Percentiles rank a stretch among this genome's conserved stretches.
These are phyloP conservation scores for Heteromurus nitidus DNA, from an alignment of 2,888 invertebrate genomes.

Conservation along the genomic window DNA sequence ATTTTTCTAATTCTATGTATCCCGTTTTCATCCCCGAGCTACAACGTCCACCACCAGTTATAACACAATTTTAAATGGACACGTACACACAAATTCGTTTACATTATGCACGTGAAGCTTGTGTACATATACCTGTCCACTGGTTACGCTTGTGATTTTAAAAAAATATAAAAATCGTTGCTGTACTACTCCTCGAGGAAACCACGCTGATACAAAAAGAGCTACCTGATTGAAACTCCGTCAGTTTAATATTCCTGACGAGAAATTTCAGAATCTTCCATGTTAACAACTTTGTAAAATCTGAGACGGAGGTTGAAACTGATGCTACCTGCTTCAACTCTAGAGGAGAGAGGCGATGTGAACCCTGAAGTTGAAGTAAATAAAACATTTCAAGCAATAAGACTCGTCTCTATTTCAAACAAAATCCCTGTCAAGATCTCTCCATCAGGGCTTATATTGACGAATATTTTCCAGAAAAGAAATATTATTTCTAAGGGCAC, in stretches of 20 bases:
- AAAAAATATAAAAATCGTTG: neutral
- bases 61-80: no score
- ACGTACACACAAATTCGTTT: conserved; percentile 23
- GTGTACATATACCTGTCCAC: conserved; percentile 2
- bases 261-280: neutral
- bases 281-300: conserved; percentile 44
- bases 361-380: no score
- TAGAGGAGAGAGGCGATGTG: no score
- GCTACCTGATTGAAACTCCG: conserved; percentile 27
- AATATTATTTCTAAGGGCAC: conserved; percentile 68
- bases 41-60: conserved; percentile 11
- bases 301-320: conserved; percentile 6
- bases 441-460: no score
- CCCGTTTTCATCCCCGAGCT: conserved; percentile 31
- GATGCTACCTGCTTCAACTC: no score
- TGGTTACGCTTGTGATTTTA: conserved; percentile 41
- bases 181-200: conserved; percentile 20
- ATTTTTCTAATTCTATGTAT: conserved; percentile 38
- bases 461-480: conserved; percentile 36
- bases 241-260: conserved; percentile 5
- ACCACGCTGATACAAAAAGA: conserved; percentile 16
- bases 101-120: conserved; percentile 1
- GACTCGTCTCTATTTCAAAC: no score
- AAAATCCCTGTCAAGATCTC: no score
- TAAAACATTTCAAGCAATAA: no score